Conservation (phyloP, 2,888 invertebrate species). For the Masnerella sp. region DNA sequence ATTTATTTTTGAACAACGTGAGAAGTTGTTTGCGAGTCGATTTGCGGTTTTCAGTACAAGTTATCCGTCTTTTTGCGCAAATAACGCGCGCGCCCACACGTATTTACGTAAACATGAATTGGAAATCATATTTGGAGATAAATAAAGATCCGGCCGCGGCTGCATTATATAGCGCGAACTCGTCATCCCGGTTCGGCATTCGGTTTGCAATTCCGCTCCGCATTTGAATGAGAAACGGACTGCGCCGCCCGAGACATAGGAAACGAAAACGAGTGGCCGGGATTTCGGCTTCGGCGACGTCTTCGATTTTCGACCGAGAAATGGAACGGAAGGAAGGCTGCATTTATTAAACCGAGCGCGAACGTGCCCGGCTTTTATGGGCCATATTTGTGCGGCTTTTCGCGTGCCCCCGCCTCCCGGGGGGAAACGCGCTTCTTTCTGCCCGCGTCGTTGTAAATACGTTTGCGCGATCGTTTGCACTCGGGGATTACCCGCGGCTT, state of each 20-base stretch:
- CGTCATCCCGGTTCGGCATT: slow-evolving; percentile 58
- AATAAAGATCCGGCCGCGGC: slow-evolving; percentile 42
- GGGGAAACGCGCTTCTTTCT: too few relatives aligned
- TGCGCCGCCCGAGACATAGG: slow-evolving; percentile 43
- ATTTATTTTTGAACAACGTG: too few relatives aligned
- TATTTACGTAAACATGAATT: slow-evolving; percentile 47
- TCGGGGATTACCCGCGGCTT: slow-evolving; percentile 41
- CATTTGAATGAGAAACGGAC: slow-evolving; percentile 67
- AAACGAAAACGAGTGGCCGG: slow-evolving; percentile 38
- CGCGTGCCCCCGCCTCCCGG: slow-evolving; percentile 20
- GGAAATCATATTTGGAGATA: slow-evolving; percentile 45
- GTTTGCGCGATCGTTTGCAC: slow-evolving; percentile 46
- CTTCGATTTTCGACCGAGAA: slow-evolving; percentile 68
- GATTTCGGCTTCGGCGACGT: slow-evolving; percentile 55
- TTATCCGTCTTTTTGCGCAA: too few relatives aligned
- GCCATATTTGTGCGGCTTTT: slow-evolving; percentile 40
- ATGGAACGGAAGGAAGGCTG: slow-evolving; percentile 71
- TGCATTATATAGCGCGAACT: slow-evolving; percentile 50
- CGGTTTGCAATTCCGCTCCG: slow-evolving; percentile 64
- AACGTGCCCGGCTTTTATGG: slow-evolving; percentile 63
- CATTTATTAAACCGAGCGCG: slow-evolving; percentile 71
- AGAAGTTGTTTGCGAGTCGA: too few relatives aligned
- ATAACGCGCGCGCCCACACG: slow-evolving; percentile 10
- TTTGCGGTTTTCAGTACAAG: too few relatives aligned
- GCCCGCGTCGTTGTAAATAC: slow-evolving; percentile 44